Evolutionary conservation across 2,888 invertebrate genomes (phyloP), one percentile per base, ranked within the genome.

Genomic region (Micropterix aruncella): DNA sequence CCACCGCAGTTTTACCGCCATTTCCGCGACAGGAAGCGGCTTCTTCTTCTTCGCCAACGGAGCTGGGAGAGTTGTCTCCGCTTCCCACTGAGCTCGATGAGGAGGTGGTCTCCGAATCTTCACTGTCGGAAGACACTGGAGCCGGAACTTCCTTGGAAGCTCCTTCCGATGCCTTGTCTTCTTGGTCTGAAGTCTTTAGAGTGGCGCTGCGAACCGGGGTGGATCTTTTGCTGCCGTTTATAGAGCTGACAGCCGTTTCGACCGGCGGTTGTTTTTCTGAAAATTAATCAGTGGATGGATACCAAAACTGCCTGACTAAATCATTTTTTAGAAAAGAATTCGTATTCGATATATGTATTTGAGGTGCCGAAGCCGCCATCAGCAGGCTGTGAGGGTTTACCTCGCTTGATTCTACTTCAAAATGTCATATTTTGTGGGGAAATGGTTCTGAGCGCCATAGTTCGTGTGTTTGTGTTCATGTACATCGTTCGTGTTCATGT

Each of bases 61-160:
- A 60, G 57, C 2, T 57, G 65, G 51, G 64, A 64, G 44, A 57
- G 62, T 1, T 59, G 57, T 54, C 65, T 65, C 55, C 61, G 63
- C 37, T 48, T 48, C 14, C 39, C 45, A 40, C 46, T 50, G 18
- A 43, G 39, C 44, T 50, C 36, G 45, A 46, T 38, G 43, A 44
- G 37, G 44, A 41, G 2, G 49, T 46, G 19, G 41, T 42, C 16
- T 40, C 44, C 7, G 38, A 41, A 3, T 27, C 38, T 7, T 45
- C 47, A 19, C 44, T 43, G 38, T 48, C 46, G 58, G 2, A 59
- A 60, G 44, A 56, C 57, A 58, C 46, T 46, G 46, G 16, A 47
- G 49, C 51, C 60, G 59, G 60, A 12, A 57, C 63, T 37, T 57
- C 57, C 36, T 55, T 60, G 46, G 55, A 57, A 9, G 56, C 50